Evolutionary conservation across 1,140 invertebrate species (phyloP).

Genomic region (Fopius arisanus): DNA sequence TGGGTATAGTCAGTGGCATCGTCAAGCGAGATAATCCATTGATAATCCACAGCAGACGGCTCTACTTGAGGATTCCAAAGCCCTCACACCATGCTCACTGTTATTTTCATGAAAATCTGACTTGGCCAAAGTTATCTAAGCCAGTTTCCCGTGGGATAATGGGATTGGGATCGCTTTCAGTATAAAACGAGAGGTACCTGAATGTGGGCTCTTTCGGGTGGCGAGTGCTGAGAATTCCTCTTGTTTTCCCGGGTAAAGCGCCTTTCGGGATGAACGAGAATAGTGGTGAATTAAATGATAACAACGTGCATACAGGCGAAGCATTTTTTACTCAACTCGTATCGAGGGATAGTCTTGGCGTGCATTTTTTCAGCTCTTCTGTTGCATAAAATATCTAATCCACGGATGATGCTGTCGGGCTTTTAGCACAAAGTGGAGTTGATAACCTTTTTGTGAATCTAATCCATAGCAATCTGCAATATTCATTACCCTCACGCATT

Average conservation of each 20-base stretch:
- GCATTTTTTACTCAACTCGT: not conserved
- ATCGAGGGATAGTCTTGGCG: not conserved
- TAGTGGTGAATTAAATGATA: constrained; percentile 25
- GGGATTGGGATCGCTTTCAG: constrained; percentile 27
- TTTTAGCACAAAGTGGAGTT: constrained; percentile 49
- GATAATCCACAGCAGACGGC: constrained; percentile 28
- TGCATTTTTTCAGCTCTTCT: constrained; percentile 41
- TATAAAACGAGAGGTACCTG: not conserved
- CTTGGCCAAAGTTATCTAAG: constrained; percentile 25
- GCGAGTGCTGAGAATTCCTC: not conserved
- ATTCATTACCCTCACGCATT: not conserved
- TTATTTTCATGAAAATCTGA: constrained; percentile 20
- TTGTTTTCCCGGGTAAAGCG: constrained; percentile 7
- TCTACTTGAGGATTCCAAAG: not conserved
- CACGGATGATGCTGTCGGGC: constrained; percentile 54
- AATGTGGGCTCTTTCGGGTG: not conserved
- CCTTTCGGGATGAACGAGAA: not conserved
- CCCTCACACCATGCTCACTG: not conserved
- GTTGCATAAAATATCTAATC: constrained; percentile 52
- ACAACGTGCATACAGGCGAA: constrained; percentile 9
- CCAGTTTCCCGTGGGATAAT: constrained; percentile 12
- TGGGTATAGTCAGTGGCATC: not conserved
- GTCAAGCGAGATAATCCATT: constrained; percentile 30
- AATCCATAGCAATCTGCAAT: not conserved
- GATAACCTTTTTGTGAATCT: constrained; percentile 14